These are phyloP conservation scores for Dermochelys coriacea DNA, from an alignment of 2,797 vertebrate species.

Conservation along the genomic window DNA sequence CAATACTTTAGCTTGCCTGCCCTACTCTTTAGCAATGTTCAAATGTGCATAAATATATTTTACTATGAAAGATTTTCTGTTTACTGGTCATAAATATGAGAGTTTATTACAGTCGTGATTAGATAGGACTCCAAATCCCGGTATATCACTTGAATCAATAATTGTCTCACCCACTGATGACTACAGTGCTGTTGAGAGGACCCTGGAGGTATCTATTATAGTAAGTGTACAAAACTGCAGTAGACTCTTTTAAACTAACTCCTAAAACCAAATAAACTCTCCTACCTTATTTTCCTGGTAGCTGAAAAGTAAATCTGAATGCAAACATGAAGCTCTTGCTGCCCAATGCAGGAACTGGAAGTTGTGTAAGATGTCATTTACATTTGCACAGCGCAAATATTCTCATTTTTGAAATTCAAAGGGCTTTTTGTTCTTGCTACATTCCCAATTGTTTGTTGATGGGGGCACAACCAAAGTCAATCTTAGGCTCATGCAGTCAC, in stretches of 20 bases:
- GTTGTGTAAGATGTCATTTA: background rate
- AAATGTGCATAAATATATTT: conserved; percentile 65
- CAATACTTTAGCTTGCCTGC: background rate
- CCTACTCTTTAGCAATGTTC: conserved; percentile 48
- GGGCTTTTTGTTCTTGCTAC: background rate
- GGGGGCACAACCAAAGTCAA: background rate
- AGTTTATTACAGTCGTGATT: conserved; percentile 65
- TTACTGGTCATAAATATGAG: conserved; percentile 43
- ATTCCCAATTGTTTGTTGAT: background rate
- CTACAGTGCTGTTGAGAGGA: conserved; percentile 42
- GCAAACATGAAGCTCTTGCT: background rate
- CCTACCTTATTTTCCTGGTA: background rate
- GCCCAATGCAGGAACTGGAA: background rate
- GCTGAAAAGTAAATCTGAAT: background rate
- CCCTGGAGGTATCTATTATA: background rate
- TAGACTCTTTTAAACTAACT: background rate
- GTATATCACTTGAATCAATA: conserved; percentile 42
- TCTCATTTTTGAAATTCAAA: background rate
- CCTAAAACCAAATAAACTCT: background rate
- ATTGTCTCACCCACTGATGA: conserved; percentile 38
- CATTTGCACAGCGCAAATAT: background rate
- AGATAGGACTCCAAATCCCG: conserved; percentile 45
- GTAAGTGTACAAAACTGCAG: background rate
- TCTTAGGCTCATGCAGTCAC: background rate
- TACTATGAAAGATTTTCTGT: conserved; percentile 59